A percentile compares a stretch with the other conserved stretches of the same genome.
Evolutionary conservation across 92 coral and sea anemone genomes (phyloP).

Genomic region (Paramuricea clavata): DNA sequence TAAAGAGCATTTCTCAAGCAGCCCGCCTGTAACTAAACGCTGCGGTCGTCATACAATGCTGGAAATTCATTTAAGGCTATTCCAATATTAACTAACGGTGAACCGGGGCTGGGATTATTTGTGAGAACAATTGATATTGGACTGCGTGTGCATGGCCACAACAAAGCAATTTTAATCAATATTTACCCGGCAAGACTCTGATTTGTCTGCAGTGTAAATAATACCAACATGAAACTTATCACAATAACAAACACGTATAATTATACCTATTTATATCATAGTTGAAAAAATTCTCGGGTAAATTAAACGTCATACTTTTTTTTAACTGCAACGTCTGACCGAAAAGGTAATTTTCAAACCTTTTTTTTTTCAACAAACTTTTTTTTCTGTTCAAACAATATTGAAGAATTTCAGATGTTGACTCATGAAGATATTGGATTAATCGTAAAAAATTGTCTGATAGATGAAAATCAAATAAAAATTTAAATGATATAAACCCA

Average conservation of each 20-base stretch:
- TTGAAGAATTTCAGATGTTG: too few species aligned
- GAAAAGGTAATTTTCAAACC: too few species aligned
- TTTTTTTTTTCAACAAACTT: too few species aligned
- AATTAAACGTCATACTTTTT: too few species aligned
- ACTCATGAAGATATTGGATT: too few species aligned
- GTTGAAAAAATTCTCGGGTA: too few species aligned
- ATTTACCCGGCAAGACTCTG: slow-evolving; percentile 11
- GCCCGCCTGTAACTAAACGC: slow-evolving; percentile 21
- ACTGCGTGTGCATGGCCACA: neutral
- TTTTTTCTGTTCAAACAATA: too few species aligned
- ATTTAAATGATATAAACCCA: too few species aligned
- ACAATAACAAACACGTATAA: neutral
- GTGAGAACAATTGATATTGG: slow-evolving; percentile 25
- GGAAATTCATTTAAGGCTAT: neutral
- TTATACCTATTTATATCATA: too few species aligned
- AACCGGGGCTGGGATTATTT: neutral
- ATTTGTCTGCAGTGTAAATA: neutral
- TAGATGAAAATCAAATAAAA: too few species aligned
- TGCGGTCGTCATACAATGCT: slow-evolving; percentile 25
- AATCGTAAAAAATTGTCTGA: too few species aligned
- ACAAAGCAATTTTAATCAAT: slow-evolving; percentile 31
- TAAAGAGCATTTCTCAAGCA: slow-evolving; percentile 20
- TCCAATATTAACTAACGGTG: neutral
- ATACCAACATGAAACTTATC: neutral
- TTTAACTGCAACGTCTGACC: too few species aligned